Base-by-base conservation (phyloP, 92 coral and sea anemone species). In the Epizoanthus scotinus region DNA sequence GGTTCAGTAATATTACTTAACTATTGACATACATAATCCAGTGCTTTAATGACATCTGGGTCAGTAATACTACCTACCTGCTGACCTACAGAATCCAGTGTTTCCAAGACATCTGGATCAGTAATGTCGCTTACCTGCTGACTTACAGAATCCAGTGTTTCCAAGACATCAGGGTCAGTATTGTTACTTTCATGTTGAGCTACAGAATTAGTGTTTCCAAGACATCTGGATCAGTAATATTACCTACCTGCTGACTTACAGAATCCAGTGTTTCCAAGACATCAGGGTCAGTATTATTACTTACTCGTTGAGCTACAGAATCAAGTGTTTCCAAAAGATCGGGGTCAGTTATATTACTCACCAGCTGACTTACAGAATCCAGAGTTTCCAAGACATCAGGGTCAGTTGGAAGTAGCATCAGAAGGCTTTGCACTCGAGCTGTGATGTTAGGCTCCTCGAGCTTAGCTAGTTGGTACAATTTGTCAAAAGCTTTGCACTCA, bases 401-500 rank as follows among this genome's bases (percentile, higher is more conserved):
- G 59, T 92, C 97, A 47, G 97, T 92, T 14, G 97, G 97, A 2
- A 92, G 70, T 55, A 92, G 55, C 97, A 90, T 90, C 6, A 92
- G 56, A 66, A 92, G 86, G 57, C 90, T 90, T 73, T 90, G 94
- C 0, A 92, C 92, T 69, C 86, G 97, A 10, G 83, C 83, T 15
- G 97, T 92, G 71, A 92, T 92, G 65, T 90, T 91, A 53, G 97
- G 97, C 88, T 93, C 97, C 70, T 93, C 97, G 15, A 93, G 73
- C 80, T 93, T 94, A 5, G 97, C 89, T 67, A 93, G 84, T 55
- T 93, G 97, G 73, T 93, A 93, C 56, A 93, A 60, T 71, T 93
- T 93, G 89, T 93, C 94, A 90, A 93, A 93, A 8, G 97, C 97
- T 84, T 91, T 90, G 66, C 97, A 93, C 31, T 93, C 97, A 10